phyloP scores from a whole-genome alignment of 2,797 vertebrate species.

The Poliocrania exsul region DNA sequence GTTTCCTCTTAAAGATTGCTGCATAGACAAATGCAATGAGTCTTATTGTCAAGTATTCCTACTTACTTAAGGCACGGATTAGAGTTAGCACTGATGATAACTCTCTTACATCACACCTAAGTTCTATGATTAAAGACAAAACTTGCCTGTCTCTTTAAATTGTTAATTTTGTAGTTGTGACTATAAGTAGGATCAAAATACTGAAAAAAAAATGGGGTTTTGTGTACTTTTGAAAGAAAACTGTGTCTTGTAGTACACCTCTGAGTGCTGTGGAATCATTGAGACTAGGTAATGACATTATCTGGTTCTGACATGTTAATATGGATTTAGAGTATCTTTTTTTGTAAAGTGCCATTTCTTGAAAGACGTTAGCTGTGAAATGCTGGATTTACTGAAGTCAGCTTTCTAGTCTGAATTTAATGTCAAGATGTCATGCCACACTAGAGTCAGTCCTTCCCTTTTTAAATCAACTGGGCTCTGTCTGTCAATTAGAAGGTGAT shows the following conservation, averaged over 20 bases:
- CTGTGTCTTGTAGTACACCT: neutral
- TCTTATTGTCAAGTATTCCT: neutral
- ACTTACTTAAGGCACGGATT: neutral
- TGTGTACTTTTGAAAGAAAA: neutral
- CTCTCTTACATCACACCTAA: neutral
- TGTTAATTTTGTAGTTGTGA: neutral
- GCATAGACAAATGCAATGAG: neutral
- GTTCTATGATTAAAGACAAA: neutral
- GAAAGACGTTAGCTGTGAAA: neutral
- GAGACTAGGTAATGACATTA: neutral
- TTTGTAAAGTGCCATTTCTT: neutral
- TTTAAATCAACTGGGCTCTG: neutral
- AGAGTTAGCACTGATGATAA: neutral
- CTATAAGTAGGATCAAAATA: neutral
- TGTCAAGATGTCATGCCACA: neutral
- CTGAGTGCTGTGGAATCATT: neutral
- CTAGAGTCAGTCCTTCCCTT: rapidly evolving
- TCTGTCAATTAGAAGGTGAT: neutral
- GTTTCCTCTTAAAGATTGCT: neutral
- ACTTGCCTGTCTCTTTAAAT: neutral
- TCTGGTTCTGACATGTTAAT: neutral
- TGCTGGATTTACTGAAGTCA: neutral
- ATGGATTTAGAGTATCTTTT: neutral
- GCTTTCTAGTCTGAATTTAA: neutral
- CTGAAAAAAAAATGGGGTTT: neutral